A percentile compares a stretch with the other conserved stretches of the same genome.
These are phyloP conservation scores for Caloenas nicobarica DNA, from an alignment of 2,113 vertebrate genomes.

Conservation along the genomic window DNA sequence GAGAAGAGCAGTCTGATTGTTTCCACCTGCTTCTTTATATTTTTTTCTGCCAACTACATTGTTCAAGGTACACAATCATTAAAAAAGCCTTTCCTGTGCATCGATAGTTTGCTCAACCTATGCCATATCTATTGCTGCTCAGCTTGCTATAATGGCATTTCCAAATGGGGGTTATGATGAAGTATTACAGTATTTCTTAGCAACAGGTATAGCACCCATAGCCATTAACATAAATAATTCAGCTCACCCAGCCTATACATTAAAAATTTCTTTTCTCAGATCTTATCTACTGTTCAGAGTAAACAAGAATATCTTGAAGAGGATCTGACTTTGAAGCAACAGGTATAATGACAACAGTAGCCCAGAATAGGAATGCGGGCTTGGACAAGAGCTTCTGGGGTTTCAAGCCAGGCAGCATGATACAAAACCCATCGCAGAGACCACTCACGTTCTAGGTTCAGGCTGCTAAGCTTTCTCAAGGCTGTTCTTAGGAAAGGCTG, in stretches of 20 bases:
- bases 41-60: neutral
- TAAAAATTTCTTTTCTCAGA: neutral
- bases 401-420: neutral
- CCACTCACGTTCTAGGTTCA: neutral
- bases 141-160: neutral
- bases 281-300: neutral
- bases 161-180: neutral
- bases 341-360: neutral
- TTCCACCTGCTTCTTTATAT: neutral
- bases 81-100: neutral
- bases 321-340: neutral
- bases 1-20: neutral
- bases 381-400: neutral
- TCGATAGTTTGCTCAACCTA: neutral
- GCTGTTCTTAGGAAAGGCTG: neutral
- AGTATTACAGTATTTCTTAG: neutral
- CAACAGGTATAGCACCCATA: neutral
- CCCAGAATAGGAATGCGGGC: neutral
- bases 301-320: neutral
- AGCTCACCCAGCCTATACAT: neutral
- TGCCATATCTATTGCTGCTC: neutral
- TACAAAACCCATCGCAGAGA: neutral
- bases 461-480: neutral
- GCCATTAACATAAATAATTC: constrained; percentile 52
- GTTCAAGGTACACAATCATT: neutral